Evolutionary conservation across 2,797 vertebrate genomes (phyloP).

Genomic region (Poeciliopsis infans): DNA sequence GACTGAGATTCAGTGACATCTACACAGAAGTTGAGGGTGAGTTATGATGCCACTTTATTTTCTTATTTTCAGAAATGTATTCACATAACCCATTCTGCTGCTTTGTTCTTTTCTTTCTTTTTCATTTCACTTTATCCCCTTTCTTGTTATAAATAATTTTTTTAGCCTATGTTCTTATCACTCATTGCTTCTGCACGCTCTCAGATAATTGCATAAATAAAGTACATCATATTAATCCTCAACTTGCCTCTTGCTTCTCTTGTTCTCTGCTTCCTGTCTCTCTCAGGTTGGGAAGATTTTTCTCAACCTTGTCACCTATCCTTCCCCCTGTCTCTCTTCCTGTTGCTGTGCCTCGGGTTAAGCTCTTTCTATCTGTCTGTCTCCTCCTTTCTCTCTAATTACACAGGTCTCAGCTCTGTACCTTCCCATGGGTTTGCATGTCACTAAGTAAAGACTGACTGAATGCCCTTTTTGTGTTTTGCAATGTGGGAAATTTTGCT

Average conservation of each 20-base stretch:
- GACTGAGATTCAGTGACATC: constrained; percentile 36
- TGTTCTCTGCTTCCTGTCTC: constrained; percentile 50
- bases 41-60: constrained; percentile 42
- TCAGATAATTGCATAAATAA: constrained; percentile 74
- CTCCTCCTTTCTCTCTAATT: constrained; percentile 57
- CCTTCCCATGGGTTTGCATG: constrained; percentile 65
- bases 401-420: constrained; percentile 58
- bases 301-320: constrained; percentile 62
- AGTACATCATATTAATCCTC: constrained; percentile 72
- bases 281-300: constrained; percentile 53
- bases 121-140: constrained; percentile 5
- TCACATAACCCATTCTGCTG: constrained; percentile 6
- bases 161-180: constrained; percentile 36
- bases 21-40: constrained; percentile 44
- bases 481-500: constrained; percentile 36
- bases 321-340: constrained; percentile 27
- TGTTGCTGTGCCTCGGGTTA: constrained; percentile 54
- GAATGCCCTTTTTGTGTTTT: constrained; percentile 33
- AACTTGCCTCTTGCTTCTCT: constrained; percentile 55
- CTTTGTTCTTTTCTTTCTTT: constrained; percentile 14
- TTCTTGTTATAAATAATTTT: constrained; percentile 6
- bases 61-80: constrained; percentile 18
- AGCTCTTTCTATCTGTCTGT: constrained; percentile 44
- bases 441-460: constrained; percentile 59
- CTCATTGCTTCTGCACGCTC: constrained; percentile 41